phyloP scores from a whole-genome alignment of 2,888 invertebrate genomes.

The Desoria tigrina region DNA sequence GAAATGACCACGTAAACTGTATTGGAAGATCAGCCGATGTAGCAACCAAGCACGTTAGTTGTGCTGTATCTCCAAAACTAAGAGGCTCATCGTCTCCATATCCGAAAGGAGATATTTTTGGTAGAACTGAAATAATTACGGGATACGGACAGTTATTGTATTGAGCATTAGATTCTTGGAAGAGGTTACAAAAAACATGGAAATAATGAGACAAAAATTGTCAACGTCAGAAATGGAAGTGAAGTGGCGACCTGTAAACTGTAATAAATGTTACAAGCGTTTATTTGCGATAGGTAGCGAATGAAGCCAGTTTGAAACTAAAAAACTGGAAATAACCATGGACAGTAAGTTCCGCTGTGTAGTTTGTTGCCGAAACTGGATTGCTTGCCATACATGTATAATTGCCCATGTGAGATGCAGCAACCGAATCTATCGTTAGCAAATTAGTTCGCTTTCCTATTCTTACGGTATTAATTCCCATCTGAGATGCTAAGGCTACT shows the following conservation, averaged over 20 bases:
- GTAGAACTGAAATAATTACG: constrained; percentile 58
- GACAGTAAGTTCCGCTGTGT: constrained; percentile 66
- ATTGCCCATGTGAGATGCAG: constrained; percentile 69
- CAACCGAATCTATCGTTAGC: constrained; percentile 66
- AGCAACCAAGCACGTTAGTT: constrained; percentile 64
- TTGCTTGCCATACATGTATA: constrained; percentile 72
- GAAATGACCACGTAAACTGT: constrained; percentile 55
- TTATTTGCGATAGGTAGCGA: too few relatives aligned
- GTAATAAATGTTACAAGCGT: too few relatives aligned
- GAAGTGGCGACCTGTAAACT: too few relatives aligned
- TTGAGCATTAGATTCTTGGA: constrained; percentile 52
- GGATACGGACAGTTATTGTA: constrained; percentile 11
- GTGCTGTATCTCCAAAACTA: constrained; percentile 74
- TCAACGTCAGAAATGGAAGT: too few relatives aligned
- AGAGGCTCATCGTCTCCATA: constrained; percentile 67
- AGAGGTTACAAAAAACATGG: constrained; percentile 43
- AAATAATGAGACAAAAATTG: too few relatives aligned
- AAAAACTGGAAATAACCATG: constrained; percentile 63
- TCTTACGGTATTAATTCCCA: constrained; percentile 59
- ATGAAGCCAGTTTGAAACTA: too few relatives aligned
- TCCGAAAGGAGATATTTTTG: constrained; percentile 63
- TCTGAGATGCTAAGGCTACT: constrained; percentile 54
- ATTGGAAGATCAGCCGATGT: constrained; percentile 60
- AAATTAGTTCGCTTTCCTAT: constrained; percentile 64
- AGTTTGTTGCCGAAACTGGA: constrained; percentile 66